Base-by-base conservation (phyloP, 2,113 vertebrate genomes). In the Gila orcuttii region DNA sequence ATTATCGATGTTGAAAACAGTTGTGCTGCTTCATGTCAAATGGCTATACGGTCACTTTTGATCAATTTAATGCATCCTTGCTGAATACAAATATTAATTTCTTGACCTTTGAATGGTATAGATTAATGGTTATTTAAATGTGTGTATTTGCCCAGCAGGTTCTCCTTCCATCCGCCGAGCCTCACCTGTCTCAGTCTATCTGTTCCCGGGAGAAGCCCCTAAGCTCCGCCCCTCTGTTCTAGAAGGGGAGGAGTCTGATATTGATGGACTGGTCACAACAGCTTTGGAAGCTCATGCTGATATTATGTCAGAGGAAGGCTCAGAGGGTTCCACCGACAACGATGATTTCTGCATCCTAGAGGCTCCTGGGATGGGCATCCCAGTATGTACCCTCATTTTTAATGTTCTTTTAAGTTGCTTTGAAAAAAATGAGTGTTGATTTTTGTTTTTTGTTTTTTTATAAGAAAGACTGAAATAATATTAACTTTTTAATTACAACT, bases 291-390 rank as follows among this genome's bases (percentile, higher is more conserved):
- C 87, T 1, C 92, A 94, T 68, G 89, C 90, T 21, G 95, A 95
- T 47, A 88, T 89, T 92, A 92, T 92, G 90, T 94, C 78, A 77
- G 96, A 93, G 45, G 94, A 94, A 90, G 93, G 85, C 90, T 96
- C 95, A 0, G 94, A 94, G 64, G 90, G 94, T 47, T 95, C 96
- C 75, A 94, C 96, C 0, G 97, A 98, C 91, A 96, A 96, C 0
- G 97, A 97, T 0, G 97, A 97, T 89, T 98, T 98, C 89, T 98
- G 97, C 87, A 98, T 98, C 92, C 92, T 98, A 39, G 97, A 98
- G 15, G 96, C 97, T 33, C 97, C 97, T 0, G 97, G 97, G 88
- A 96, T 97, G 83, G 97, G 97, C 83, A 96, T 98, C 77, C 96
- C 95, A 83, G 97, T 98, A 82, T 89, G 96, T 89, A 28, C 59